These are phyloP conservation scores for Gasteruption jaculator DNA, from an alignment of 2,888 invertebrate genomes.

Conservation along the genomic window DNA sequence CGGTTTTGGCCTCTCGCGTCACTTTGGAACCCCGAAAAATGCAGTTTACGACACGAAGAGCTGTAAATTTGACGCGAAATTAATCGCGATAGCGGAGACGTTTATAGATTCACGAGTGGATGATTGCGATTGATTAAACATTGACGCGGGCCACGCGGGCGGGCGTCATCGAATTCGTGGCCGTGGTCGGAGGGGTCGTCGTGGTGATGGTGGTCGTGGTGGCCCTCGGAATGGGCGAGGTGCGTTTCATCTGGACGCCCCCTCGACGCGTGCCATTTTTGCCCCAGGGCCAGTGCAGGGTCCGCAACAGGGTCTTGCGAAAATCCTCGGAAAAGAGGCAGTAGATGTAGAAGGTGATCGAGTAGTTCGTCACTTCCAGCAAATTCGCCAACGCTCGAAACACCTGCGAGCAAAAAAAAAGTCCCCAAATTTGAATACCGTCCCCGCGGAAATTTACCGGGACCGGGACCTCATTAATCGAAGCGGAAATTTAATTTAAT, in stretches of 20 bases:
- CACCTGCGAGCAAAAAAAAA: constrained; percentile 50
- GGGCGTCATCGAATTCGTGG: too few species aligned
- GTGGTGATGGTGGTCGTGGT: constrained; percentile 40
- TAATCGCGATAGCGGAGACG: background rate
- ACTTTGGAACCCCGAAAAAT: too few species aligned
- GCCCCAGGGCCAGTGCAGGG: constrained; percentile 59
- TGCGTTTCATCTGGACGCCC: constrained; percentile 34
- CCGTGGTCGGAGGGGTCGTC: constrained; percentile 37
- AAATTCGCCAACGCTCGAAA: constrained; percentile 70
- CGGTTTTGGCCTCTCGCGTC: too few species aligned
- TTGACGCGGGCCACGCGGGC: constrained; percentile 38
- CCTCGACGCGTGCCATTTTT: constrained; percentile 27
- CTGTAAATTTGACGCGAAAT: background rate
- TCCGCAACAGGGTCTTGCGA: constrained; percentile 64
- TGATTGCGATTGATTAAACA: too few species aligned
- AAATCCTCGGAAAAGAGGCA: constrained; percentile 75
- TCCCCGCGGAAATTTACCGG: too few species aligned
- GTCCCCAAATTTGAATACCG: background rate
- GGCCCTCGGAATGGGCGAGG: constrained; percentile 35
- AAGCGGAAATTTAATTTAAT: background rate
- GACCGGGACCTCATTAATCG: too few species aligned
- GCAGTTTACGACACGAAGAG: too few species aligned
- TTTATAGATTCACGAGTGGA: background rate
- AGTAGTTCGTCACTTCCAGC: constrained; percentile 71
- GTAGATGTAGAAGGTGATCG: constrained; percentile 75